These are phyloP conservation scores for Pandemis cinnamomeana DNA, from an alignment of 2,888 invertebrate genomes.

Conservation along the genomic window DNA sequence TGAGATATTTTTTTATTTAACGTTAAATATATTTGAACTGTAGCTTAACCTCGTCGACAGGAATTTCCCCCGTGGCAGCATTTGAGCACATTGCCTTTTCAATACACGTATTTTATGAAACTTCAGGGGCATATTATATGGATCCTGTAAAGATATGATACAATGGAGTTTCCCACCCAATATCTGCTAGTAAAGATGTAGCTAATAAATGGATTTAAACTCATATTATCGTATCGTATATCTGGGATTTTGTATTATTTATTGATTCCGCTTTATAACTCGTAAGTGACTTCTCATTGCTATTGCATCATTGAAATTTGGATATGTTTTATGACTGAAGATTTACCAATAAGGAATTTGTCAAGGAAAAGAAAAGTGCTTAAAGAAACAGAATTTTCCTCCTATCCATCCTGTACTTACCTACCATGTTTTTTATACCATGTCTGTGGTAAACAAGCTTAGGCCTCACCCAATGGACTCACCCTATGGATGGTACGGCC, in stretches of 20 bases:
- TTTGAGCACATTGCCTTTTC: constrained; percentile 1
- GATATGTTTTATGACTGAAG: background rate
- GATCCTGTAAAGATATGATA: constrained; percentile 3
- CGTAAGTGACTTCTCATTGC: background rate
- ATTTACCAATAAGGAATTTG: no score
- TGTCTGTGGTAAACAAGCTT: no score
- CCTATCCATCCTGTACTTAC: no score
- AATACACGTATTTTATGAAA: constrained; percentile 5
- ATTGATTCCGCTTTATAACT: background rate
- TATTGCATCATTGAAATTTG: background rate
- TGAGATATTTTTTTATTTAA: background rate
- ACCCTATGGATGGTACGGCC: no score
- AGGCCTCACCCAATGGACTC: no score
- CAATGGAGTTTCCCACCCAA: background rate
- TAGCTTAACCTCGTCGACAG: background rate
- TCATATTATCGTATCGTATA: background rate
- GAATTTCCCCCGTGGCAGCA: constrained; percentile 7
- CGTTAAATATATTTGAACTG: background rate
- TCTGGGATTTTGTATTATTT: background rate
- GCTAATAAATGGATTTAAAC: constrained; percentile 1
- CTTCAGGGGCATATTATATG: background rate
- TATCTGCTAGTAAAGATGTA: background rate
- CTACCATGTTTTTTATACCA: no score
- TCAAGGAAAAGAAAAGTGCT: no score
- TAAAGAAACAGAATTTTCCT: no score